These are phyloP conservation scores for Netelia melanura DNA, from an alignment of 2,888 invertebrate genomes.

Conservation along the genomic window DNA sequence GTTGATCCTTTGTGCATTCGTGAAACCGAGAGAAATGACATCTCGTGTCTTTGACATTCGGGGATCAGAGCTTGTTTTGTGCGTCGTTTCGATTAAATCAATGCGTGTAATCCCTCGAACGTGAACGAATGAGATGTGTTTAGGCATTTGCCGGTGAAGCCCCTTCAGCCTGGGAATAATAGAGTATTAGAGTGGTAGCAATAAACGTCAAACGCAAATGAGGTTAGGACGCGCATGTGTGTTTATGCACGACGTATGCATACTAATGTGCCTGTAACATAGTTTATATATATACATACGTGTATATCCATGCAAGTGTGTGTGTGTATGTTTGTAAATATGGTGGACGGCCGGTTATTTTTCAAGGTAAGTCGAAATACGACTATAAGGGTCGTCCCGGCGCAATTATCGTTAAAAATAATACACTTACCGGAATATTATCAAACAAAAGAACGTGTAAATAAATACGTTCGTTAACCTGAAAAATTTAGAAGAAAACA, in stretches of 20 bases:
- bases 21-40: conserved; percentile 4
- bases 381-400: too few relatives aligned
- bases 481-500: too few relatives aligned
- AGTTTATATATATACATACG: too few relatives aligned
- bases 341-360: too few relatives aligned
- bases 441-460: too few relatives aligned
- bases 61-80: background rate
- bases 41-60: background rate
- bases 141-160: background rate
- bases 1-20: background rate
- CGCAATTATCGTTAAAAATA: too few relatives aligned
- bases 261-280: background rate
- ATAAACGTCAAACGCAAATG: background rate
- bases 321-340: too few relatives aligned
- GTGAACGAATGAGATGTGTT: background rate
- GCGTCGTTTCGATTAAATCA: conserved; percentile 3
- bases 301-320: too few relatives aligned
- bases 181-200: background rate
- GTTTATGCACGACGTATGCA: background rate
- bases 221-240: too few relatives aligned
- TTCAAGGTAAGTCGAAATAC: too few relatives aligned
- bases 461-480: too few relatives aligned
- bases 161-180: background rate
- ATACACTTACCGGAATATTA: too few relatives aligned
- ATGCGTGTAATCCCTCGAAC: conserved; percentile 2